Conservation (phyloP, 30 jellyfish, hydroid and myxozoan genomes). For the Calvadosia cruxmelitensis region DNA sequence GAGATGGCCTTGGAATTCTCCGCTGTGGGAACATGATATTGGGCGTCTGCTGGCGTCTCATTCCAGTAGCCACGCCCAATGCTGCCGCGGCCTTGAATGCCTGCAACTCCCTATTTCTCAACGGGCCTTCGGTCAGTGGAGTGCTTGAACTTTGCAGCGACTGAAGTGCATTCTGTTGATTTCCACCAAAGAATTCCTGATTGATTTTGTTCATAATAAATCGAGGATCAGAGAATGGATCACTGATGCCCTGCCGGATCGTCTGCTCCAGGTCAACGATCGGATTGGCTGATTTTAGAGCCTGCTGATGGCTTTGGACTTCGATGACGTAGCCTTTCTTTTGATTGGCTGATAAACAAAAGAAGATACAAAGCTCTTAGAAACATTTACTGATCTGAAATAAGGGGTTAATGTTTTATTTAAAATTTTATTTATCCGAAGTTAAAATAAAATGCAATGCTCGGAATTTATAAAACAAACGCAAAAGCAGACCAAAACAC, state of each 20-base stretch:
- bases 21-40: neutral
- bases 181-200: constrained; percentile 72
- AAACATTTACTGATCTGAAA: neutral
- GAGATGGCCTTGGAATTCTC: neutral
- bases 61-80: neutral
- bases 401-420: no score
- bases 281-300: constrained; percentile 88
- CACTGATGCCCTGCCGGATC: constrained; percentile 85
- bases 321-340: constrained; percentile 86
- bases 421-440: no score
- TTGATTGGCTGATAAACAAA: constrained; percentile 19
- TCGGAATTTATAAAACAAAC: no score
- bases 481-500: no score
- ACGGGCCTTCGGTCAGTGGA: constrained; percentile 35
- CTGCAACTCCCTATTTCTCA: constrained; percentile 62
- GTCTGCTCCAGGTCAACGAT: constrained; percentile 87
- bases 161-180: constrained; percentile 7
- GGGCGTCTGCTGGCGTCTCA: neutral
- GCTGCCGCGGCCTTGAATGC: constrained; percentile 36
- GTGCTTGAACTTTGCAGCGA: constrained; percentile 23
- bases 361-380: neutral
- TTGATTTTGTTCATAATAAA: constrained; percentile 80
- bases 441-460: no score
- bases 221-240: constrained; percentile 81
- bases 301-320: constrained; percentile 95